These are phyloP conservation scores for Hycleus cichorii DNA, from an alignment of 1,140 invertebrate species.

Conservation along the genomic window DNA sequence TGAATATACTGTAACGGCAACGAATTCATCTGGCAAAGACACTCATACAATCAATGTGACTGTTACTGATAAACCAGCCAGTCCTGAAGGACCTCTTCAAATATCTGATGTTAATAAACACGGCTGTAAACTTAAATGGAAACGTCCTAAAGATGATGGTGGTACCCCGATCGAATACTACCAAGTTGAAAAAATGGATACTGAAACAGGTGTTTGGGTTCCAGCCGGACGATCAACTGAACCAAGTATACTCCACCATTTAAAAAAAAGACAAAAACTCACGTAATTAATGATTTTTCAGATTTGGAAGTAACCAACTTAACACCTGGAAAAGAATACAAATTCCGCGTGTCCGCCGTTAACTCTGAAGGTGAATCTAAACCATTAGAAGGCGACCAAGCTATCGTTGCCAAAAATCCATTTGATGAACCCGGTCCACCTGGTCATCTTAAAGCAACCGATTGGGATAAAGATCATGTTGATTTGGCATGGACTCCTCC, in stretches of 20 bases:
- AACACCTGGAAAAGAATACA: slow-evolving; percentile 86
- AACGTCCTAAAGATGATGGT: slow-evolving; percentile 82
- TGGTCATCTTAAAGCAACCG: slow-evolving; percentile 80
- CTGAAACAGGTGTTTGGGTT: slow-evolving; percentile 90
- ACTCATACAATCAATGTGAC: slow-evolving; percentile 81
- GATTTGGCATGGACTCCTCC: slow-evolving; percentile 83
- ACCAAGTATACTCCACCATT: slow-evolving; percentile 47
- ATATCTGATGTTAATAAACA: slow-evolving; percentile 87
- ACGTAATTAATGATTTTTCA: slow-evolving; percentile 26
- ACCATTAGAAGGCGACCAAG: slow-evolving; percentile 76
- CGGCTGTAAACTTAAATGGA: slow-evolving; percentile 92
- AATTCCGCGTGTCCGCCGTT: slow-evolving; percentile 91
- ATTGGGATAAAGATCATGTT: slow-evolving; percentile 95
- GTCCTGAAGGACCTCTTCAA: slow-evolving; percentile 85
- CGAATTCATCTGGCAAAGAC: slow-evolving; percentile 81
- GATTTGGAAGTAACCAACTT: slow-evolving; percentile 77
- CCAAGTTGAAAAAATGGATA: slow-evolving; percentile 89
- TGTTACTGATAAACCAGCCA: slow-evolving; percentile 82
- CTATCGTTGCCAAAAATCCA: slow-evolving; percentile 93
- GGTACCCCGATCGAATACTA: slow-evolving; percentile 86
- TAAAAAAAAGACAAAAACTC: neutral
- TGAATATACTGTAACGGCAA: slow-evolving; percentile 79
- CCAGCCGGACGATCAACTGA: slow-evolving; percentile 78
- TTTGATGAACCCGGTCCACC: slow-evolving; percentile 92
- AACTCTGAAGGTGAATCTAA: slow-evolving; percentile 95